A percentile compares a stretch with the other conserved stretches of the same genome.
These are phyloP conservation scores for Acipenser ruthenus DNA, from an alignment of 2,797 vertebrate genomes.

Conservation along the genomic window DNA sequence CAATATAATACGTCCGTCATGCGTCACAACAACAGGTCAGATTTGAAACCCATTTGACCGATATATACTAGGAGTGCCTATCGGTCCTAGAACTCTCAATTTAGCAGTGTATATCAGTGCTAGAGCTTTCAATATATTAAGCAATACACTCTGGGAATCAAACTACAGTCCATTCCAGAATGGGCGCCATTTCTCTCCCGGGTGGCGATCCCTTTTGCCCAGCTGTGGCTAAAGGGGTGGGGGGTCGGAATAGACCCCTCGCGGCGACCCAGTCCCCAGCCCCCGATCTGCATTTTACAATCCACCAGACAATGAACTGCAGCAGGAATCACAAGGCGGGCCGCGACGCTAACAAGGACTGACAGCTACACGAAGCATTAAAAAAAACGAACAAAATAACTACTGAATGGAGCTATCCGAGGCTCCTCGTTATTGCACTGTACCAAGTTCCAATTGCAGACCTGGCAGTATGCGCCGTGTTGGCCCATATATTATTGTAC, in stretches of 20 bases:
- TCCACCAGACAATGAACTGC: constrained; percentile 45
- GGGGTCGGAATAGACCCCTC: constrained; percentile 4
- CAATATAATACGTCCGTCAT: too few species aligned
- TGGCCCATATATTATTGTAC: too few species aligned
- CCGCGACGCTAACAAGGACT: constrained; percentile 4
- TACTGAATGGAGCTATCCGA: not conserved
- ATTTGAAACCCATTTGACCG: too few species aligned
- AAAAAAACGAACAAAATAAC: constrained; percentile 6
- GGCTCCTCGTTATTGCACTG: not conserved
- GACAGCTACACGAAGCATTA: constrained; percentile 1
- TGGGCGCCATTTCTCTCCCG: not conserved
- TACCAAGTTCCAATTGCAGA: not conserved
- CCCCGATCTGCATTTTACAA: constrained; percentile 21
- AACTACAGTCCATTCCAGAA: not conserved
- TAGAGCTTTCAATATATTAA: too few species aligned
- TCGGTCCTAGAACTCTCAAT: too few species aligned
- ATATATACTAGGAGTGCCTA: too few species aligned
- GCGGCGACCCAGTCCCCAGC: not conserved
- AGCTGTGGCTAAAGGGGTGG: constrained; percentile 10
- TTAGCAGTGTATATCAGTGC: too few species aligned
- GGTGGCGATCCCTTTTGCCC: not conserved
- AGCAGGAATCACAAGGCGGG: constrained; percentile 23
- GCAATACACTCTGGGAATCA: too few species aligned
- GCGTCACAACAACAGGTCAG: too few species aligned
- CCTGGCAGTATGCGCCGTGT: too few species aligned